Evolutionary conservation across 2,888 invertebrate genomes (phyloP).

Genomic region (Drosophila testacea): DNA sequence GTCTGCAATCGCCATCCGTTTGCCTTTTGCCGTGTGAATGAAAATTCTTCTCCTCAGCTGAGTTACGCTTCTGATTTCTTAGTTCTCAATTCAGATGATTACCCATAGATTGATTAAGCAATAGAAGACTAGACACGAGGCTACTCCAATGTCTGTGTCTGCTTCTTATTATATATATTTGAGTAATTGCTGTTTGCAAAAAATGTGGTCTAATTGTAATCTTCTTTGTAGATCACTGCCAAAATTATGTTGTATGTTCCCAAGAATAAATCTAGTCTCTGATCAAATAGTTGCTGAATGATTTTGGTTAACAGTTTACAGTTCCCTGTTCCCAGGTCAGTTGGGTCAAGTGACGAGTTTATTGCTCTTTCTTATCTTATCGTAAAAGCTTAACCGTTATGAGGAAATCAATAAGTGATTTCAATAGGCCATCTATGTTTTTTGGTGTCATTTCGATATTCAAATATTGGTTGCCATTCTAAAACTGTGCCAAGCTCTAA

Average conservation of each 20-base stretch:
- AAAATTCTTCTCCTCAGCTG: conserved; percentile 28
- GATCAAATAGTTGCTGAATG: conserved; percentile 28
- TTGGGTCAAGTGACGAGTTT: conserved; percentile 46
- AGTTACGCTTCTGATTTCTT: conserved; percentile 37
- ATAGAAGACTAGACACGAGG: conserved; percentile 33
- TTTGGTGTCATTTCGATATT: conserved; percentile 66
- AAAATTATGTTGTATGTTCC: conserved; percentile 54
- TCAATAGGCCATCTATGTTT: conserved; percentile 40
- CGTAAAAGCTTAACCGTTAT: conserved; percentile 37
- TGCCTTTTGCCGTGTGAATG: conserved; percentile 67
- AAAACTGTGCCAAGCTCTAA: conserved; percentile 44
- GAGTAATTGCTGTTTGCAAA: conserved; percentile 60
- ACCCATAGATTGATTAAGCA: conserved; percentile 56
- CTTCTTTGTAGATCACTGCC: conserved; percentile 54
- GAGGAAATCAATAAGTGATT: conserved; percentile 57
- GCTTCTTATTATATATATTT: conserved; percentile 36
- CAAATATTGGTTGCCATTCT: conserved; percentile 68
- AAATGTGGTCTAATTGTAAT: conserved; percentile 70
- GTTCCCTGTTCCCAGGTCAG: conserved; percentile 31
- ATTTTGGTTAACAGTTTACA: conserved; percentile 34
- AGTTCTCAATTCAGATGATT: conserved; percentile 19
- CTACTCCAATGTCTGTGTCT: background rate
- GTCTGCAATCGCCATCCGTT: conserved; percentile 69
- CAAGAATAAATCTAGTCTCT: conserved; percentile 42
- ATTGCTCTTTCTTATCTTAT: conserved; percentile 60